Conservation (phyloP, 2,113 vertebrate species). For the Hiodon tergisus region DNA sequence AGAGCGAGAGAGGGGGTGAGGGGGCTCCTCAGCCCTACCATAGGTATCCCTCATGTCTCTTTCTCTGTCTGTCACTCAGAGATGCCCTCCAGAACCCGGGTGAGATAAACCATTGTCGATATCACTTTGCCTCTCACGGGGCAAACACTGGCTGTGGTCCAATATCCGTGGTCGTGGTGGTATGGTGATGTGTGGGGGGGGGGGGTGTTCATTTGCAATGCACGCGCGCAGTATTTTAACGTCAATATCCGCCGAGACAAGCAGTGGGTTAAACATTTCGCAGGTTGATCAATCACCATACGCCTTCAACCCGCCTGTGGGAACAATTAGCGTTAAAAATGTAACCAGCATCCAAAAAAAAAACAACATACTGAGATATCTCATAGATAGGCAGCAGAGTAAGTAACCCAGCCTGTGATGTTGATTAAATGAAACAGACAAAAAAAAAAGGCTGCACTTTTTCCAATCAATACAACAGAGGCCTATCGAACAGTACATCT, state of each 20-base stretch:
- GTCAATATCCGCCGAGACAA: slow-evolving; percentile 37
- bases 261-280: slow-evolving; percentile 35
- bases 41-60: not conserved
- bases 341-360: slow-evolving; percentile 22
- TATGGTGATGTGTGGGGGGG: not conserved
- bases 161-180: not conserved
- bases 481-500: not conserved
- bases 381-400: slow-evolving; percentile 21
- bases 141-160: slow-evolving; percentile 26
- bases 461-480: not conserved
- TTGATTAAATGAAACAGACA: slow-evolving; percentile 11
- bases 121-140: not conserved
- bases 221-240: slow-evolving; percentile 34
- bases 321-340: slow-evolving; percentile 40
- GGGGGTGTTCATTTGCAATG: slow-evolving; percentile 28
- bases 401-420: slow-evolving; percentile 24
- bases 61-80: not conserved
- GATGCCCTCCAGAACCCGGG: not conserved
- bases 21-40: not conserved
- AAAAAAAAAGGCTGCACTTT: not conserved
- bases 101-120: slow-evolving; percentile 3
- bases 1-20: not conserved
- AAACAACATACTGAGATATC: slow-evolving; percentile 23
- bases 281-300: slow-evolving; percentile 38
- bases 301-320: slow-evolving; percentile 5